Evolutionary conservation across 2,797 vertebrate species (phyloP), one percentile per base, ranked within the genome.

Genomic region (Mus caroli): DNA sequence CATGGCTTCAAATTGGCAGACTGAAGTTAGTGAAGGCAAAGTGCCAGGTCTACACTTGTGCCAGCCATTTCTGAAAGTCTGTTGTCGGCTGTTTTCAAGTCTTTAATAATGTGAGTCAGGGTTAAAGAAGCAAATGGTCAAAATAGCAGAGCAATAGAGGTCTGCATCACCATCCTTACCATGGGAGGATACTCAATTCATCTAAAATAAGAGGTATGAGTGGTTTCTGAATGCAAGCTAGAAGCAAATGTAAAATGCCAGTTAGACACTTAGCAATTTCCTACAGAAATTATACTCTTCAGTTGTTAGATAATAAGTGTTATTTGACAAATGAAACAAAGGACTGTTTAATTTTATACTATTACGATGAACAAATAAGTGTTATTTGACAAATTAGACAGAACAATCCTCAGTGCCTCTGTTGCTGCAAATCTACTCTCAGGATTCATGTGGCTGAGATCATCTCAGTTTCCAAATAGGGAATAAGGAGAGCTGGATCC

Each of bases 301-400:
- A 40, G 80, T 78, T 85, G 75, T 84, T 84, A 84, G 58, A 75
- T 88, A 94, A 82, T 60, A 95, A 91, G 78, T 50, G 31, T 79
- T 94, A 95, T 91, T 92, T 88, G 85, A 86, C 56, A 83, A 86
- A 77, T 17, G 31, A 77, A 92, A 94, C 62, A 92, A 92, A 95
- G 69, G 83, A n/a, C 52, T 64, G 71, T 96, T 90, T 64, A 79
- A 73, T 43, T 88, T 97, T 95, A 84, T 69, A 92, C 82, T 89
- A 94, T 94, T 88, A 73, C 60, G 26, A 79, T 90, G 54, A 94
- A 85, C 92, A 94, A 96, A 94, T 92, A 92, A 79, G 58, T 88
- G 52, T 87, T 97, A 94, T 97, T 88, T 90, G 79, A 92, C 52
- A 93, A 92, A 96, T 93, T 94, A 93, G 94, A 89, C 52, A 73